These are phyloP conservation scores for Sebastiscus albofasciatus DNA, from an alignment of 2,797 vertebrate genomes.

Conservation along the genomic window DNA sequence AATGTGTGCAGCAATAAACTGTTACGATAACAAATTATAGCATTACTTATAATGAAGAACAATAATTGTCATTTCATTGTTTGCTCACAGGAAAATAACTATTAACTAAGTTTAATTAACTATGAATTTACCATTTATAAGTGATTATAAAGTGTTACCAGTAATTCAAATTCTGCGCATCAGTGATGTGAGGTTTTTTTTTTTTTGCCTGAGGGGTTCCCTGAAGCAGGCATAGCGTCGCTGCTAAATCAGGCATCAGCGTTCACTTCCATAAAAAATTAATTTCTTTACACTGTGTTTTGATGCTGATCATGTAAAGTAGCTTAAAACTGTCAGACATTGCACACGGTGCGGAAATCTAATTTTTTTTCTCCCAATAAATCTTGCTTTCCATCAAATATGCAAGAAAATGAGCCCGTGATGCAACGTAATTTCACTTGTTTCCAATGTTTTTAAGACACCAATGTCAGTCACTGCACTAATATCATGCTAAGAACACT, in stretches of 20 bases:
- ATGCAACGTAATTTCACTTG: background rate
- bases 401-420: background rate
- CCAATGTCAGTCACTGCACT: background rate
- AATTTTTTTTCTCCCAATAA: background rate
- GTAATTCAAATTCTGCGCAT: background rate
- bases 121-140: no score
- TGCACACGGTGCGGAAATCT: background rate
- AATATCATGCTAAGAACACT: background rate
- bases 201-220: background rate
- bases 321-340: conserved; percentile 23
- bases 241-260: background rate
- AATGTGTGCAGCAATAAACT: no score
- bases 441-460: background rate
- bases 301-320: conserved; percentile 34
- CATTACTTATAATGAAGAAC: no score
- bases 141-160: no score
- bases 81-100: no score
- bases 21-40: no score
- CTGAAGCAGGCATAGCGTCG: background rate
- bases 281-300: background rate
- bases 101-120: no score
- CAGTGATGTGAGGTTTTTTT: background rate
- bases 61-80: no score
- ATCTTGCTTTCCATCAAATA: background rate
- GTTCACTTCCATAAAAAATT: background rate